Evolutionary conservation across 2,888 invertebrate genomes (phyloP).

Genomic region (Noctua pronuba): DNA sequence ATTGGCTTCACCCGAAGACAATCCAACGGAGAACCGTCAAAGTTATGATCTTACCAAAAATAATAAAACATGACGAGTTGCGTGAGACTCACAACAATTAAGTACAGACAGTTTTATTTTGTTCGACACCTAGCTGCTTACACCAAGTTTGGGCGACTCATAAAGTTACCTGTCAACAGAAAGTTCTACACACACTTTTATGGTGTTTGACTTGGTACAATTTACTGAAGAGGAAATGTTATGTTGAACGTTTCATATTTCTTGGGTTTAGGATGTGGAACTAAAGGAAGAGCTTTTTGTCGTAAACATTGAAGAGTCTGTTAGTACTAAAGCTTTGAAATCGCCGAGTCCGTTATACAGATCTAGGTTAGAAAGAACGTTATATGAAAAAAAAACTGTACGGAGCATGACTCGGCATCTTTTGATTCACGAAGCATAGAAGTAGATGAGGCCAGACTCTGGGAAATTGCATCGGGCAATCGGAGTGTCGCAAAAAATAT

Average conservation of each 20-base stretch:
- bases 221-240: conserved; percentile 46
- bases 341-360: conserved; percentile 69
- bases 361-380: conserved; percentile 70
- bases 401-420: conserved; percentile 65
- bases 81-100: conserved; percentile 62
- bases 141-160: conserved; percentile 59
- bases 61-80: conserved; percentile 50
- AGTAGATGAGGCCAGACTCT: conserved; percentile 67
- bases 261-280: conserved; percentile 19
- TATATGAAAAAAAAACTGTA: conserved; percentile 64
- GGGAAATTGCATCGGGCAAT: conserved; percentile 80
- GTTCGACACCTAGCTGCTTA: conserved; percentile 59
- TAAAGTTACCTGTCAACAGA: conserved; percentile 68
- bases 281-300: conserved; percentile 7
- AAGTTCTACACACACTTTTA: conserved; percentile 59
- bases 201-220: conserved; percentile 55
- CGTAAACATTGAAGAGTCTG: conserved; percentile 29
- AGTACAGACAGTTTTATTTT: conserved; percentile 68
- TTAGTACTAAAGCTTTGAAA: conserved; percentile 45
- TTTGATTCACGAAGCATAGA: conserved; percentile 61
- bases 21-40: conserved; percentile 32
- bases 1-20: conserved; percentile 44
- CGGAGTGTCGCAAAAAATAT: conserved; percentile 81
- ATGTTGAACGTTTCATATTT: conserved; percentile 43
- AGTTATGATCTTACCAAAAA: conserved; percentile 47